phyloP scores from a whole-genome alignment of 1,140 invertebrate genomes.

The Phthorimaea operculella region DNA sequence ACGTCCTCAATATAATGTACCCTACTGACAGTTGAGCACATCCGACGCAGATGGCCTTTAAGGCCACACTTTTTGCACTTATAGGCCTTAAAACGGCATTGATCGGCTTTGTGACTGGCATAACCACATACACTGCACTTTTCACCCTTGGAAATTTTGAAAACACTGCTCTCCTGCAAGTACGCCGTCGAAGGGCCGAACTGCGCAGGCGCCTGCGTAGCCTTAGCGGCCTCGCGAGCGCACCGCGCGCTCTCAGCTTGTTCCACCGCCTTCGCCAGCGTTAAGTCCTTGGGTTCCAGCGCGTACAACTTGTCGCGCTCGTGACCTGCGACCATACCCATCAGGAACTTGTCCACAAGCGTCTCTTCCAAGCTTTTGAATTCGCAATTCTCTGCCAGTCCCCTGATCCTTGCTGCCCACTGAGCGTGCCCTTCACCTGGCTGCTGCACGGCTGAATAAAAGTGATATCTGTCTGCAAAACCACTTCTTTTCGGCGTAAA shows the following conservation, averaged over 20 bases:
- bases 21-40: neutral
- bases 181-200: neutral
- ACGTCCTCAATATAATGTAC: constrained; percentile 10
- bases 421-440: constrained; percentile 5
- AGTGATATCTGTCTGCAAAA: constrained; percentile 7
- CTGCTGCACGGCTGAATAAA: constrained; percentile 3
- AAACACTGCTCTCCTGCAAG: neutral
- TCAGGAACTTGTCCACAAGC: neutral
- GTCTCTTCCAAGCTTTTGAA: constrained; percentile 6
- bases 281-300: neutral
- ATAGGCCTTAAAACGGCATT: constrained; percentile 10
- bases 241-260: constrained; percentile 5
- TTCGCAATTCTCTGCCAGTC: constrained; percentile 3
- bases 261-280: constrained; percentile 9
- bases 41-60: constrained; percentile 8
- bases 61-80: constrained; percentile 10
- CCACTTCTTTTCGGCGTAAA: constrained; percentile 7
- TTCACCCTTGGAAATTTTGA: neutral
- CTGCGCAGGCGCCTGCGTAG: neutral
- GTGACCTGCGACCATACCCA: constrained; percentile 5
- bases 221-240: constrained; percentile 1
- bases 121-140: constrained; percentile 10
- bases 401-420: constrained; percentile 7
- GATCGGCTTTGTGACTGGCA: neutral
- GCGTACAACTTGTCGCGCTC: constrained; percentile 11